Conservation (phyloP, 2,888 invertebrate genomes). For the Lepidocyrtoides sp. region DNA sequence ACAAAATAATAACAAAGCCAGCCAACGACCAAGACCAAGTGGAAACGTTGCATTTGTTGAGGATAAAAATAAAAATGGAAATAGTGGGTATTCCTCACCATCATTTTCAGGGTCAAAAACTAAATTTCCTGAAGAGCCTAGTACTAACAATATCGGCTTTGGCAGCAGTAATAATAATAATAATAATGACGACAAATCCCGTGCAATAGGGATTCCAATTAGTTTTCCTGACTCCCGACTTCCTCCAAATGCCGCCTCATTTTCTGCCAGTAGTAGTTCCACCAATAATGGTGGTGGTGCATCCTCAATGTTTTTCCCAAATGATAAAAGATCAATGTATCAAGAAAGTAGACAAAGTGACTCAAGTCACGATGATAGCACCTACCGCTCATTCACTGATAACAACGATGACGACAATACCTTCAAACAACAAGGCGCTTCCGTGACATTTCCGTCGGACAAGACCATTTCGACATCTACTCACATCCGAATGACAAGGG, state of each 20-base stretch:
- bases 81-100: slow-evolving; percentile 26
- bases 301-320: slow-evolving; percentile 73
- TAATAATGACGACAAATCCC: slow-evolving; percentile 19
- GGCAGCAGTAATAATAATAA: slow-evolving; percentile 10
- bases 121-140: slow-evolving; percentile 66
- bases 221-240: slow-evolving; percentile 78
- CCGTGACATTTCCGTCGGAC: slow-evolving; percentile 74
- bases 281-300: slow-evolving; percentile 16
- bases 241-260: slow-evolving; percentile 79
- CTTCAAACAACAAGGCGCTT: slow-evolving; percentile 61
- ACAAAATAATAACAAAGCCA: not conserved
- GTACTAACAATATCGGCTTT: slow-evolving; percentile 39
- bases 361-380: slow-evolving; percentile 44
- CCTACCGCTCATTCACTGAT: slow-evolving; percentile 61
- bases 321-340: slow-evolving; percentile 60
- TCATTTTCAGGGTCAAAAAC: slow-evolving; percentile 57
- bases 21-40: slow-evolving; percentile 13
- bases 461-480: slow-evolving; percentile 31
- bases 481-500: slow-evolving; percentile 69
- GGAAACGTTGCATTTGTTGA: slow-evolving; percentile 25
- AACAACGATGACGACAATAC: slow-evolving; percentile 49
- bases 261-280: slow-evolving; percentile 46
- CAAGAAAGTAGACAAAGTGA: slow-evolving; percentile 41
- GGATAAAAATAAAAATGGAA: slow-evolving; percentile 13
- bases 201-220: slow-evolving; percentile 50